Evolutionary conservation across 2,888 invertebrate genomes (phyloP).

Genomic region (Drosophila nigritarsus): DNA sequence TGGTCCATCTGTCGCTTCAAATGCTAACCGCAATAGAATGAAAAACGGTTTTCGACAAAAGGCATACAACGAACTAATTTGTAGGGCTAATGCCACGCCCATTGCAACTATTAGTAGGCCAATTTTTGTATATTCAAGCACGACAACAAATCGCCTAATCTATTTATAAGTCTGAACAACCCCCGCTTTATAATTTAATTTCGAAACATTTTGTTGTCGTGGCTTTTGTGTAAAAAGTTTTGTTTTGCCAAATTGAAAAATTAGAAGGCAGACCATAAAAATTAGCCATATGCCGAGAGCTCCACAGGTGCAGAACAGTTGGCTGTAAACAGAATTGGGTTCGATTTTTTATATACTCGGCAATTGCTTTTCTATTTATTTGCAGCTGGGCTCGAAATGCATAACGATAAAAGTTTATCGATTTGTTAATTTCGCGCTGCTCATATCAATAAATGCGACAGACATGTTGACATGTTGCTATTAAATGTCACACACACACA

Average conservation of each 20-base stretch:
- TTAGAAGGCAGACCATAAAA: constrained; percentile 57
- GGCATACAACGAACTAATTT: constrained; percentile 17
- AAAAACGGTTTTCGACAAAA: background rate
- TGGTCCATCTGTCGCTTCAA: constrained; percentile 33
- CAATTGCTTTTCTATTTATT: constrained; percentile 70
- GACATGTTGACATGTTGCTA: constrained; percentile 66
- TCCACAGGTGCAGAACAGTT: constrained; percentile 63
- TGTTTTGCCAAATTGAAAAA: constrained; percentile 56
- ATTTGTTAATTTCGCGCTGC: constrained; percentile 67
- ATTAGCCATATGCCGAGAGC: constrained; percentile 68
- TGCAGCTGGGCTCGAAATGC: constrained; percentile 64
- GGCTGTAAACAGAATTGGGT: constrained; percentile 10
- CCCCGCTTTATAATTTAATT: constrained; percentile 62
- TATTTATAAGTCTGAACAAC: constrained; percentile 50
- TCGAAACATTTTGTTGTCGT: constrained; percentile 37
- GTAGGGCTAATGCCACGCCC: constrained; percentile 47
- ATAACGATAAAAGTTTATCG: constrained; percentile 79
- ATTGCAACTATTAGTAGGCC: constrained; percentile 48
- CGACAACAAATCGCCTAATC: too few species aligned
- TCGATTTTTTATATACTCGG: constrained; percentile 39
- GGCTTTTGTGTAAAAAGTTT: constrained; percentile 52
- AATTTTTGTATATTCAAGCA: constrained; percentile 38
- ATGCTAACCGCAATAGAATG: constrained; percentile 32
- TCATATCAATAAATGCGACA: constrained; percentile 70
- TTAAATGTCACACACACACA: constrained; percentile 61